These are phyloP conservation scores for Trypoxylon attenuatum DNA, from an alignment of 2,888 invertebrate species.

Conservation along the genomic window DNA sequence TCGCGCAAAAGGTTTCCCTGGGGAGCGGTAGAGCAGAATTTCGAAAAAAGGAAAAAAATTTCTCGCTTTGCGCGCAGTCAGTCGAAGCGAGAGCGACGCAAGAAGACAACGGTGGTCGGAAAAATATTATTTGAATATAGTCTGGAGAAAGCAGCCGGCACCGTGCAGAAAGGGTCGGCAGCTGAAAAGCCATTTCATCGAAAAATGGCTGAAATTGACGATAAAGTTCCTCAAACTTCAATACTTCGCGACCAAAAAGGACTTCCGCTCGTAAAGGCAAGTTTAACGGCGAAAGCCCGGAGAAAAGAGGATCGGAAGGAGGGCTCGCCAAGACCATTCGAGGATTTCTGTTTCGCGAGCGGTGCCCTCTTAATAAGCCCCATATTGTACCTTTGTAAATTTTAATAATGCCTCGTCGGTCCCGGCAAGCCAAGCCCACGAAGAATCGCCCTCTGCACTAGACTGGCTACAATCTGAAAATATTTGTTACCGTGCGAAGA, in stretches of 20 bases:
- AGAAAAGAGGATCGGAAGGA: not conserved
- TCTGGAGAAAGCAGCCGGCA: not conserved
- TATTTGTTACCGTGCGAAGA: constrained; percentile 51
- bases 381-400: constrained; percentile 45
- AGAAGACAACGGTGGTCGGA: not conserved
- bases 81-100: not conserved
- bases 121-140: not conserved
- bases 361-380: constrained; percentile 44
- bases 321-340: not conserved
- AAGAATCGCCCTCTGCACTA: not conserved
- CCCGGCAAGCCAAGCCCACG: not conserved
- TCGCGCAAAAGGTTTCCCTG: no score
- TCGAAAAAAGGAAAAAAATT: no score
- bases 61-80: not conserved
- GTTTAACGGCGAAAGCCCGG: not conserved
- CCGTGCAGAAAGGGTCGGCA: not conserved
- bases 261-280: not conserved
- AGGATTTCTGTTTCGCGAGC: not conserved
- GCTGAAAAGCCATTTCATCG: not conserved
- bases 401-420: constrained; percentile 48
- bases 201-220: not conserved
- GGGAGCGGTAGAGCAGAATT: constrained; percentile 5
- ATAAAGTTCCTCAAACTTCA: not conserved
- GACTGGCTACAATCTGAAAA: constrained; percentile 50
- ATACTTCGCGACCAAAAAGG: not conserved